Evolutionary conservation across 2,888 invertebrate species (phyloP), one percentile per base, ranked within the genome.

Genomic region (Chrysolina americana): DNA sequence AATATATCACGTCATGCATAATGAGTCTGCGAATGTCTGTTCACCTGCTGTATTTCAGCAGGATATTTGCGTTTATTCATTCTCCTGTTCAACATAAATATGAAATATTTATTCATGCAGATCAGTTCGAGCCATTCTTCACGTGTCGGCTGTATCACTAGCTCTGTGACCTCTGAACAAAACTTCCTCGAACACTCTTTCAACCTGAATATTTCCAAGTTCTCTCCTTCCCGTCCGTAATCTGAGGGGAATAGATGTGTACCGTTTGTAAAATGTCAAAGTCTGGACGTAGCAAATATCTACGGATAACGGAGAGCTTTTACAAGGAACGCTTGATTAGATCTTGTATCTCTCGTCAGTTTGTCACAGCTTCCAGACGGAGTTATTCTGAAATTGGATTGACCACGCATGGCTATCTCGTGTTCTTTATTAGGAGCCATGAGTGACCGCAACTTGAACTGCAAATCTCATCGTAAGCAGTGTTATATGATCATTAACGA

Each of bases 311-410:
- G 21, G 19, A 23, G 21, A 50, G 41, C 36, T 17, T 53, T 56
- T 56, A 53, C 53, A 21, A 56, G 56, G 21, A 41, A 56, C 56
- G 23, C 68, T 68, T 68, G 56, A 68, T 68, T 68, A 41, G 56
- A 68, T 56, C n/a, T n/a, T 44, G 17, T 23, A 9, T 59, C 36
- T 59, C 36, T 41, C 21, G 64, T 65, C 41, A 65, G 19, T 65
- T 66, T 50, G 28, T 68, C 53, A 17, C 28, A 53, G 28, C 19
- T 36, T 21, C 36, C 6, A 17, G 28, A 41, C 5, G 23, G 44
- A 28, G 62, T 19, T 10, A 10, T 8, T 11, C 48, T 17, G 47
- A 64, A 63, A 64, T 48, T 41, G 63, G 47, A 47, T 48, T 15
- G 41, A 28, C 17, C 36, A 66, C 19, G 28, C 50, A 1, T 59